Evolutionary conservation across 2,888 invertebrate species (phyloP), one percentile per base, ranked within the genome.

Genomic region (Himalopsyche kuldschensis): DNA sequence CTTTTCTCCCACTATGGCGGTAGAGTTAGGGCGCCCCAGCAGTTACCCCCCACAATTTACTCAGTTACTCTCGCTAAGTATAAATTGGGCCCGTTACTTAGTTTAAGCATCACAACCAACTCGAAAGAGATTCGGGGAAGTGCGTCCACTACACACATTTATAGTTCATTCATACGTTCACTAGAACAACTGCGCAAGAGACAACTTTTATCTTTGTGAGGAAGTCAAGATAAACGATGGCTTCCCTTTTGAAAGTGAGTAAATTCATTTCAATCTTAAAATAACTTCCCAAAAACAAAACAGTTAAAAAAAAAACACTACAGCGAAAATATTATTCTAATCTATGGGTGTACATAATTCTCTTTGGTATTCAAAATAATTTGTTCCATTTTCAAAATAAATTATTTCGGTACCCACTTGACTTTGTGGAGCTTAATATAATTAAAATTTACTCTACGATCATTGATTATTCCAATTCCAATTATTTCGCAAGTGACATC

Each of bases 161-260:
- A 48, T 20, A 55, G 5, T 55, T 55, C 55, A 24, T 20, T 55
- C 55, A 55, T 6, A 55, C 55, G 55, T n/a, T 55, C 55, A 55
- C 55, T 55, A 55, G 20, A n/a, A 55, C 55, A 55, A 55, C 55
- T 55, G 55, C 55, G 55, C 55, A 55, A 55, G 55, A 55, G 55
- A 55, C 55, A 55, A 55, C 55, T 24, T 55, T 55, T 75, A 30
- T 75, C 31, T 31, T 75, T 4, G 75, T 27, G 75, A 10, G 75
- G 75, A 75, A 75, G 75, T 75, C 75, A 78, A 78, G 47, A 47
- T 75, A 35, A 79, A 76, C 31, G 75, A 85, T 85, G 85, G 81
- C 85, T 83, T 85, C 85, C 48, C 47, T 79, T 46, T 55, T 85
- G 20, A 79, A 79, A 77, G 85, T 85, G 85, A 85, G 85, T 85